Conservation (phyloP, 92 coral and sea anemone species). For the Palythoa grandis region DNA sequence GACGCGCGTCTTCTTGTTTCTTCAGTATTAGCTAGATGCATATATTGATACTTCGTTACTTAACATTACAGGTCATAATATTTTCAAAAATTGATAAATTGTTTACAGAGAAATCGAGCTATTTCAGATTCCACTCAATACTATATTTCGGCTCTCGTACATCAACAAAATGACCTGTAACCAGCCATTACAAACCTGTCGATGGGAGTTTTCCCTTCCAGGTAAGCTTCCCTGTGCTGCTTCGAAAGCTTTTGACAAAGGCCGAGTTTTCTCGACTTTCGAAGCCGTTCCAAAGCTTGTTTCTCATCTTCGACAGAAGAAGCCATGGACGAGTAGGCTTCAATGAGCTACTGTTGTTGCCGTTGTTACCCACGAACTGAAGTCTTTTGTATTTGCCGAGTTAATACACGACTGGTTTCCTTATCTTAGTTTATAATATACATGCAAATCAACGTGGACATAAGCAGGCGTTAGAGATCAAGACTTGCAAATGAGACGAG, state of each 20-base stretch:
- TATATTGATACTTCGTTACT: too few relatives aligned
- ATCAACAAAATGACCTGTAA: neutral
- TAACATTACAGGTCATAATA: too few relatives aligned
- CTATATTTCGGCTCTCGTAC: slow-evolving; percentile 6
- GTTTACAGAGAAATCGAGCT: neutral
- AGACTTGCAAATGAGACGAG: slow-evolving; percentile 36
- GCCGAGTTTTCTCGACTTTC: slow-evolving; percentile 75
- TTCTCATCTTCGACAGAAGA: slow-evolving; percentile 38
- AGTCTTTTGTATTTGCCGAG: neutral
- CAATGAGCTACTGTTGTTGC: neutral
- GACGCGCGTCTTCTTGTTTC: neutral
- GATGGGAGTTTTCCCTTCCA: slow-evolving; percentile 72
- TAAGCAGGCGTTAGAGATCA: neutral
- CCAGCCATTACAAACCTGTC: slow-evolving; percentile 51
- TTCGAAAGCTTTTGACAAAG: slow-evolving; percentile 67
- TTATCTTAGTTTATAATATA: neutral
- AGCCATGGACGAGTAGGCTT: slow-evolving; percentile 5
- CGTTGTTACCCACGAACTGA: neutral
- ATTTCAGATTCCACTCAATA: neutral
- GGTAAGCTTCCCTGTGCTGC: slow-evolving; percentile 54
- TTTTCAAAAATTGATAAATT: too few relatives aligned
- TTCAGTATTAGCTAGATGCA: too few relatives aligned
- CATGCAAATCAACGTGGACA: slow-evolving; percentile 30
- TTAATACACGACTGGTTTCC: neutral
- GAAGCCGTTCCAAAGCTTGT: slow-evolving; percentile 59